Evolutionary conservation across 2,888 invertebrate genomes (phyloP), one percentile per base, ranked within the genome.

Genomic region (Meteorus colon): DNA sequence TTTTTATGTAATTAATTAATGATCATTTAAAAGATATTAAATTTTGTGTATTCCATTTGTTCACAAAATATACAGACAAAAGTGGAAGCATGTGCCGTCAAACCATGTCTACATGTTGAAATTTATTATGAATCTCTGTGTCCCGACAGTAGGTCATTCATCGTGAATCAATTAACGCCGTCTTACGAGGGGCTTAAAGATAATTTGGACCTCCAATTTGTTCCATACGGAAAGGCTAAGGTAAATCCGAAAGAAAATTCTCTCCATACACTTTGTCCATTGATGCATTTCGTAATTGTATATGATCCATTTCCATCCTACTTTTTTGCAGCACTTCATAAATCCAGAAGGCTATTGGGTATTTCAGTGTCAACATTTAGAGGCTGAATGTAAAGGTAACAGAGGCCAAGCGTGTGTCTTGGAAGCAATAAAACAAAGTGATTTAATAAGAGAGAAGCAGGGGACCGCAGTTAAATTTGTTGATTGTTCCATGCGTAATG

Each of bases 61-160:
- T 62, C n/a, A 16, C 62, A 62, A n/a, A 62, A 62, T 55, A 55
- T 55, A 19, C 62, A 62, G 31, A 8, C 31, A 16, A 31, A 62
- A 3, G 62, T 29, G 29, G 62, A 16, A 19, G 63, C 55, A 24
- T 67, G 72, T 24, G 27, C 34, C 16, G 45, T 34, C 27, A 24
- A n/a, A 12, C 5, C n/a, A 62, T 66, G 75, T 14, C 34, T 73
- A 14, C 29, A 87, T 2, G 90, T 92, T 1, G 88, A 89, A 0
- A 87, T 92, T 14, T 92, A 91, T 83, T 92, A 92, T 82, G 92
- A 92, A 84, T 87, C 91, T 1, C 85, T 92, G 19, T 92, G 92
- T 82, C 90, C 91, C 0, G 92, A 92, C 83, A 92, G 92, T 79
- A 89, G 89, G 4, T 79, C 81, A 31, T 92, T 92, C 81, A 88